Evolutionary conservation across 2,113 vertebrate species (phyloP).

Genomic region (Callorhinus ursinus): DNA sequence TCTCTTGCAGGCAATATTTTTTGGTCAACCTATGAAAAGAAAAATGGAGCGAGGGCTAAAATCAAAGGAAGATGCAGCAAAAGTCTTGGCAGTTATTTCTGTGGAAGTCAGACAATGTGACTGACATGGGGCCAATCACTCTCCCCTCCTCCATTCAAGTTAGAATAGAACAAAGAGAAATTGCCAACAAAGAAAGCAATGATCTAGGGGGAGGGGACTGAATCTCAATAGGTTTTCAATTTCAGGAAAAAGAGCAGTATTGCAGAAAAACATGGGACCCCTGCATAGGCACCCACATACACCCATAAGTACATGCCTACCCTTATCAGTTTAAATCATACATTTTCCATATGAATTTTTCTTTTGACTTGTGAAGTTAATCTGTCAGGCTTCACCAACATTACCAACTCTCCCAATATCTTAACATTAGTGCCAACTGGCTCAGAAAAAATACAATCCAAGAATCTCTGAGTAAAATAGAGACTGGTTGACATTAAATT

Average conservation of each 20-base stretch:
- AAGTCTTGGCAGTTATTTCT: slow-evolving; percentile 83
- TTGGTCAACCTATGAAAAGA: slow-evolving; percentile 83
- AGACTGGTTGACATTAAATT: slow-evolving; percentile 72
- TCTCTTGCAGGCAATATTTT: slow-evolving; percentile 85
- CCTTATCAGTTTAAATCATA: slow-evolving; percentile 57
- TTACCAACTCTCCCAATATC: slow-evolving; percentile 10
- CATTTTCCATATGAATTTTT: slow-evolving; percentile 67
- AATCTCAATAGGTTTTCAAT: slow-evolving; percentile 78
- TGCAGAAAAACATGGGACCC: slow-evolving; percentile 36
- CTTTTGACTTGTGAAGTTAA: slow-evolving; percentile 57
- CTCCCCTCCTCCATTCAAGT: slow-evolving; percentile 73
- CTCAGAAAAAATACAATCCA: slow-evolving; percentile 75
- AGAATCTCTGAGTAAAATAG: slow-evolving; percentile 73
- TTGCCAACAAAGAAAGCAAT: slow-evolving; percentile 79
- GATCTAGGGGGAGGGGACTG: slow-evolving; percentile 70
- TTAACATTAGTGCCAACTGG: slow-evolving; percentile 77
- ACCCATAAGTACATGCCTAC: neutral
- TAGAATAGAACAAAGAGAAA: slow-evolving; percentile 85
- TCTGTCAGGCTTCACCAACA: neutral
- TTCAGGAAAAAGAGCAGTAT: slow-evolving; percentile 75
- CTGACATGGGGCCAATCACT: slow-evolving; percentile 81
- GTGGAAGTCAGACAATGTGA: slow-evolving; percentile 82
- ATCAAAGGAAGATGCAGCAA: slow-evolving; percentile 82
- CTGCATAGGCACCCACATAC: neutral
- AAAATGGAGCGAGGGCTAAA: slow-evolving; percentile 83